phyloP scores from a whole-genome alignment of 2,113 vertebrate species.

The Gadus macrocephalus region DNA sequence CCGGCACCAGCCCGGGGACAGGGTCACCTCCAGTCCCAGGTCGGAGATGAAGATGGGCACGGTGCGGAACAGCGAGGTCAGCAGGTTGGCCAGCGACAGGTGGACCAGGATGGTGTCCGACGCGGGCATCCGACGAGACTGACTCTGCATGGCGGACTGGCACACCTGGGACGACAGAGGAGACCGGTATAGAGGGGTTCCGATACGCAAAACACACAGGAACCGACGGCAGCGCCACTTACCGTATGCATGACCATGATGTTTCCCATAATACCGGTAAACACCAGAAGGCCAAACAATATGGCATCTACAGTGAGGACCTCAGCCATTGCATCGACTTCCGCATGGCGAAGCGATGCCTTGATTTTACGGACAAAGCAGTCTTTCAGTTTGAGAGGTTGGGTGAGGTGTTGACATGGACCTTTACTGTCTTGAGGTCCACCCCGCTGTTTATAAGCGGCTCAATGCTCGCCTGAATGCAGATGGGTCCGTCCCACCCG shows the following conservation, averaged over 20 bases:
- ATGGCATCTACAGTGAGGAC: conserved; percentile 67
- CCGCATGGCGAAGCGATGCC: conserved; percentile 14
- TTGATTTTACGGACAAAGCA: too few species aligned
- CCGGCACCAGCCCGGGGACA: conserved; percentile 67
- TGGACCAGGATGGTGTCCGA: conserved; percentile 74
- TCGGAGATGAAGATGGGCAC: conserved; percentile 75
- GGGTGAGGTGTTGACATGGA: not conserved
- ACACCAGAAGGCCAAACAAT: conserved; percentile 71
- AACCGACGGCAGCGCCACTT: conserved; percentile 23
- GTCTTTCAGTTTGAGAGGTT: not conserved
- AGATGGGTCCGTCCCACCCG: conserved; percentile 10
- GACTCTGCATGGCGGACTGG: conserved; percentile 52
- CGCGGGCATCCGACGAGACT: conserved; percentile 51
- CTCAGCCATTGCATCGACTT: conserved; percentile 60
- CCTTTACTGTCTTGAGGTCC: not conserved
- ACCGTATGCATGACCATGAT: conserved; percentile 74
- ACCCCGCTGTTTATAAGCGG: conserved; percentile 9
- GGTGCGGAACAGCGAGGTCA: conserved; percentile 73
- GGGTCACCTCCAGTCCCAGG: conserved; percentile 66
- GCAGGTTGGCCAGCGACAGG: conserved; percentile 73
- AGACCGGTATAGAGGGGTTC: not conserved
- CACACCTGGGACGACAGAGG: conserved; percentile 59
- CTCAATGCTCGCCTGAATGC: not conserved
- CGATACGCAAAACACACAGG: not conserved
- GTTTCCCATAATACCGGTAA: conserved; percentile 75